Evolutionary conservation across 2,797 vertebrate genomes (phyloP).

Genomic region (Thripadectes ignobilis): DNA sequence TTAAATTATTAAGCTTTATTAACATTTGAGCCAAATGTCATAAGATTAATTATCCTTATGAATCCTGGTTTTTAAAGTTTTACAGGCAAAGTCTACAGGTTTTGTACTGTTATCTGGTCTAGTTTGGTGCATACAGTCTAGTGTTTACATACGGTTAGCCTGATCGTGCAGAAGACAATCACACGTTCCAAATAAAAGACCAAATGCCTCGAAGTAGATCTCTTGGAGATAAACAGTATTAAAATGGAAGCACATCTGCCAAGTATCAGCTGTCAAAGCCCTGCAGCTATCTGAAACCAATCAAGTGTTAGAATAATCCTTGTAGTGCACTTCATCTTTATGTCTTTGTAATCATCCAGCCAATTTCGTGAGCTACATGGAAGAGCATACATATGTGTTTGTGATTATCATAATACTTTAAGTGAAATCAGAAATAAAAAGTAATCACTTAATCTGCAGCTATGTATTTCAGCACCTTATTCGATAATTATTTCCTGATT

Average conservation of each 20-base stretch:
- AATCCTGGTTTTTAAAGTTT: neutral
- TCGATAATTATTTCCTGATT: neutral
- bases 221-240: constrained; percentile 51
- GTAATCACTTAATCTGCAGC: neutral
- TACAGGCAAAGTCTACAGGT: neutral
- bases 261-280: constrained; percentile 52
- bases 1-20: neutral
- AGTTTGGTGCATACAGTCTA: neutral
- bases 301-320: constrained; percentile 51
- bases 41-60: neutral
- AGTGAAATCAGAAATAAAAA: constrained; percentile 16
- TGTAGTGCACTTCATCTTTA: constrained; percentile 51
- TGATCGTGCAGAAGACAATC: neutral
- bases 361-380: constrained; percentile 18
- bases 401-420: constrained; percentile 14
- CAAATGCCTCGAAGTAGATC: constrained; percentile 48
- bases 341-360: constrained; percentile 43
- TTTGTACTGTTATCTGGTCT: neutral
- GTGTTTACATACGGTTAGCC: neutral
- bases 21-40: neutral
- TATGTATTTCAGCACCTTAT: neutral
- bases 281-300: constrained; percentile 60
- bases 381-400: neutral
- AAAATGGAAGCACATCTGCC: constrained; percentile 64
- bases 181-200: constrained; percentile 30